Evolutionary conservation across 1,140 invertebrate species (phyloP), one percentile per base, ranked within the genome.

Genomic region (Spodoptera frugiperda): DNA sequence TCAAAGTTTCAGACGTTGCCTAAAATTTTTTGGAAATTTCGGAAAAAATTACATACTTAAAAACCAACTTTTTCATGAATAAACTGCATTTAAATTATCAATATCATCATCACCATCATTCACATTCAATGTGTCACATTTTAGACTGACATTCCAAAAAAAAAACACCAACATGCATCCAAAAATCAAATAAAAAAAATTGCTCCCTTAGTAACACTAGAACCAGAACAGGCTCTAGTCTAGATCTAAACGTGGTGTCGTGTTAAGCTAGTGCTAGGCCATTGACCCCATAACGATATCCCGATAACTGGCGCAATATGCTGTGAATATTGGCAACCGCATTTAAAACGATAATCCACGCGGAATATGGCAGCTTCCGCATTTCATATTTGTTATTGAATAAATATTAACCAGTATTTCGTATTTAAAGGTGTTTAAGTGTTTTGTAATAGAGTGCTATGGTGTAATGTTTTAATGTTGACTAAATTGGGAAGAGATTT

Each of bases 231-330:
- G 57, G 30, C 33, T 14, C 57, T 15, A 39, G 14, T 51, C 48
- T 51, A 51, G 6, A 39, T 2, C 33, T 39, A 39, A 6, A 10
- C 33, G 33, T 39, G 4, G 1, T 1, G 33, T 39, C 33, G 53
- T 54, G 53, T 54, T 55, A 55, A 55, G 53, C 3, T 57, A 21
- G 33, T 61, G 3, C 9, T 10, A 14, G 57, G 33, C 57, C 8
- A 17, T 39, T 61, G 57, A 61, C 57, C 57, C 44, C 57, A 57
- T 25, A 61, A 30, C 25, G 30, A 21, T 30, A 59, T 59, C 57
- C 33, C 57, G 33, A 61, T 61, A 61, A 61, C 30, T 61, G 57
- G 57, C 30, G 57, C 30, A 61, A 33, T 39, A 12, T 17, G 14
- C 30, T 30, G 10, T 61, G n/a, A 33, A 9, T 61, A 61, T 59